These are phyloP conservation scores for Escarpia spicata DNA, from an alignment of 2,888 invertebrate species.

Conservation along the genomic window DNA sequence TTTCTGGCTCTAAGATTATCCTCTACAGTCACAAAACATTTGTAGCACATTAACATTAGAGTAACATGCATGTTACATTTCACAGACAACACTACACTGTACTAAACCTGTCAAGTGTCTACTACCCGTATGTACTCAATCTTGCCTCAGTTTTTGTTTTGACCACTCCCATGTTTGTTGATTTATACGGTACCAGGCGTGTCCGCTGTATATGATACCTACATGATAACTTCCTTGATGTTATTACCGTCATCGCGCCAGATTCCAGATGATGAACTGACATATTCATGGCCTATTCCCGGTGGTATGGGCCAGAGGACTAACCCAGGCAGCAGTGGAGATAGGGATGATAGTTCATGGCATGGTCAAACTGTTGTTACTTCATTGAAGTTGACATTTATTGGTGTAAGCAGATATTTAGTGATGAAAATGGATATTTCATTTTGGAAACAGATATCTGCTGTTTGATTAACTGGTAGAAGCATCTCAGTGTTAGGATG, in stretches of 20 bases:
- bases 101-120: neutral
- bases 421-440: neutral
- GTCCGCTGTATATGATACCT: neutral
- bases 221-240: slow-evolving; percentile 7
- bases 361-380: neutral
- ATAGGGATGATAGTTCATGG: neutral
- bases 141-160: neutral
- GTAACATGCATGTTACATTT: neutral
- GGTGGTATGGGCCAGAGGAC: neutral
- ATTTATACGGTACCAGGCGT: neutral
- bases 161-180: neutral
- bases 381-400: slow-evolving; percentile 3
- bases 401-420: slow-evolving; percentile 8
- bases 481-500: neutral
- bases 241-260: neutral
- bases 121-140: neutral
- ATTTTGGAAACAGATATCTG: neutral
- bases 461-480: neutral
- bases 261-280: slow-evolving; percentile 3
- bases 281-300: neutral
- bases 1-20: neutral
- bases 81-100: neutral
- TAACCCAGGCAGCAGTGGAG: neutral
- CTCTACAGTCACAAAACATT: neutral
- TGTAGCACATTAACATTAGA: neutral